Evolutionary conservation across 2,113 vertebrate species (phyloP).

Genomic region (Platycercus adscitus): DNA sequence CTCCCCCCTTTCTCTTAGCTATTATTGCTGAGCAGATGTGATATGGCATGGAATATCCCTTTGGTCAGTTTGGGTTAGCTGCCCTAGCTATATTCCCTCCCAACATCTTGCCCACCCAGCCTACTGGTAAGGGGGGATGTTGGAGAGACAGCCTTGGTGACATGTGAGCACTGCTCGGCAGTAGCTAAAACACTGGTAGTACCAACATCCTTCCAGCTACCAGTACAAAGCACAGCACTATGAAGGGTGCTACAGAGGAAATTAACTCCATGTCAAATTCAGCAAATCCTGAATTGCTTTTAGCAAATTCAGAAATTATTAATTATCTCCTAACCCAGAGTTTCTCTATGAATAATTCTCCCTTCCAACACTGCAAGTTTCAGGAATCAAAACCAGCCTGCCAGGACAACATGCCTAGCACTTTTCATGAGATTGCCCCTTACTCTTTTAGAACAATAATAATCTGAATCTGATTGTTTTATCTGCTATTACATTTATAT

Average conservation of each 20-base stretch:
- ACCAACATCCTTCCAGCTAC: background rate
- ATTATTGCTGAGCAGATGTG: background rate
- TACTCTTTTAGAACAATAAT: background rate
- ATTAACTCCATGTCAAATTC: background rate
- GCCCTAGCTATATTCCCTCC: background rate
- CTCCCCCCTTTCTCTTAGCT: background rate
- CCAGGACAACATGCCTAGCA: background rate
- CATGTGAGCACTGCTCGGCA: background rate
- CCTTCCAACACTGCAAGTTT: background rate
- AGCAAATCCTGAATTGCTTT: background rate
- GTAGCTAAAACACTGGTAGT: background rate
- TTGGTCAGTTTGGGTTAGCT: background rate
- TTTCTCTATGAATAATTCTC: background rate
- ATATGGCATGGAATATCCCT: background rate
- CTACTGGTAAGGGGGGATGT: fast-evolving
- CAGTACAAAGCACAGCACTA: background rate
- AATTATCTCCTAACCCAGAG: background rate
- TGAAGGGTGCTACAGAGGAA: background rate
- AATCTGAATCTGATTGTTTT: background rate
- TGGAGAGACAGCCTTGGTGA: background rate
- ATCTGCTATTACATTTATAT: background rate
- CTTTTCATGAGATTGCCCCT: background rate
- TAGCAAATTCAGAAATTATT: background rate
- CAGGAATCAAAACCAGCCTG: background rate
- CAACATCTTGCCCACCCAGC: background rate